These are phyloP conservation scores for Bufotes viridis DNA, from an alignment of 2,797 vertebrate species.

Conservation along the genomic window DNA sequence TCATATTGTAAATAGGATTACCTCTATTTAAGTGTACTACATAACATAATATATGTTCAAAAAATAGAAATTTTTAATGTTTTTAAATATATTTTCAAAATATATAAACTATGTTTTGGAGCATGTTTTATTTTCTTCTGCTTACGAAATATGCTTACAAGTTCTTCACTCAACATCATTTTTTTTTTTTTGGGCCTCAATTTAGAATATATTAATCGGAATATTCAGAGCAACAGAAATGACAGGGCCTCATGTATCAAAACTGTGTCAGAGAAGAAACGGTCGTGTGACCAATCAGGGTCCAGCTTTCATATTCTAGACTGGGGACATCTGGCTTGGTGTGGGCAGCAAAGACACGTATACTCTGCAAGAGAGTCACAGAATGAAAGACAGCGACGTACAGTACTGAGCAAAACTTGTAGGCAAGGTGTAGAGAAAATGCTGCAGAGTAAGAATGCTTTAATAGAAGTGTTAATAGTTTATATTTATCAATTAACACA, in stretches of 20 bases:
- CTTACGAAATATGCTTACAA: slow-evolving; percentile 72
- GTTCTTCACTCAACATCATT: neutral
- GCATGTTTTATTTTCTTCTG: slow-evolving; percentile 79
- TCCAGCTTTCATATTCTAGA: neutral
- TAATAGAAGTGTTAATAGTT: no score
- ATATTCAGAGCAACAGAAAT: neutral
- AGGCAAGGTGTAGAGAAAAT: no score
- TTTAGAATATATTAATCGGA: neutral
- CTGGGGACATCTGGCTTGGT: neutral
- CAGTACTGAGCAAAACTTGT: neutral
- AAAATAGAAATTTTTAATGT: slow-evolving; percentile 85
- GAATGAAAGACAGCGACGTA: neutral
- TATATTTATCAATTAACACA: no score
- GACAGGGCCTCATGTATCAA: neutral
- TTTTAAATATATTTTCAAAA: slow-evolving; percentile 85
- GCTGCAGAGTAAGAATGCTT: no score
- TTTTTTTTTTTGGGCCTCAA: neutral
- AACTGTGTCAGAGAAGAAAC: neutral
- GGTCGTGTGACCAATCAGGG: neutral
- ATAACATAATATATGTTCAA: slow-evolving; percentile 87
- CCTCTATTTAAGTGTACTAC: slow-evolving; percentile 86
- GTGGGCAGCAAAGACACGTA: neutral
- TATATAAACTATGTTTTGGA: slow-evolving; percentile 77
- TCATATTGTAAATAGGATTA: slow-evolving; percentile 83
- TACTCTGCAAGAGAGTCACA: neutral